A percentile compares a stretch with the other conserved stretches of the same genome.
These are phyloP conservation scores for Bambusicola thoracicus DNA, from an alignment of 2,113 vertebrate species.

Conservation along the genomic window DNA sequence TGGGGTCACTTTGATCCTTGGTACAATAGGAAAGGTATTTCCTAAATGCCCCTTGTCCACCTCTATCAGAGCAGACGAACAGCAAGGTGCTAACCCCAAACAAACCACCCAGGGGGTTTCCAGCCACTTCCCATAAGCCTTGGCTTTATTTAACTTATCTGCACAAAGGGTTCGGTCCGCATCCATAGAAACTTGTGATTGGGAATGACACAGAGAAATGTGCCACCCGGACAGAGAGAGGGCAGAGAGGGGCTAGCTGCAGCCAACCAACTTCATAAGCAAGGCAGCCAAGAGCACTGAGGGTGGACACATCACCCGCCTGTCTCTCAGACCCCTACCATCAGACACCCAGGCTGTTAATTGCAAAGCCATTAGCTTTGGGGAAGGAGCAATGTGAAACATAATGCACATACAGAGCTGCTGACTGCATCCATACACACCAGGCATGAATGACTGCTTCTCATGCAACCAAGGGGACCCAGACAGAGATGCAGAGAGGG, in stretches of 20 bases:
- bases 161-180: not conserved
- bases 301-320: not conserved
- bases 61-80: not conserved
- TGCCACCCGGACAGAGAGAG: not conserved
- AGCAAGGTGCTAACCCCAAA: not conserved
- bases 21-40: not conserved
- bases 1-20: not conserved
- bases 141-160: not conserved
- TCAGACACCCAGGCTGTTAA: not conserved
- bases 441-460: accelerated
- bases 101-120: not conserved
- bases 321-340: not conserved
- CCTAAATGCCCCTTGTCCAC: not conserved
- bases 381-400: not conserved
- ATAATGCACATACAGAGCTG: not conserved
- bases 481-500: not conserved
- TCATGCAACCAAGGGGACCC: not conserved
- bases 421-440: accelerated
- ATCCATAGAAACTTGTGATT: not conserved
- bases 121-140: not conserved
- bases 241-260: not conserved
- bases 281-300: not conserved
- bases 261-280: not conserved
- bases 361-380: not conserved
- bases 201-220: not conserved